A percentile compares a stretch with the other conserved stretches of the same genome.
Evolutionary conservation across 2,888 invertebrate genomes (phyloP).

Genomic region (Germaria angustata): DNA sequence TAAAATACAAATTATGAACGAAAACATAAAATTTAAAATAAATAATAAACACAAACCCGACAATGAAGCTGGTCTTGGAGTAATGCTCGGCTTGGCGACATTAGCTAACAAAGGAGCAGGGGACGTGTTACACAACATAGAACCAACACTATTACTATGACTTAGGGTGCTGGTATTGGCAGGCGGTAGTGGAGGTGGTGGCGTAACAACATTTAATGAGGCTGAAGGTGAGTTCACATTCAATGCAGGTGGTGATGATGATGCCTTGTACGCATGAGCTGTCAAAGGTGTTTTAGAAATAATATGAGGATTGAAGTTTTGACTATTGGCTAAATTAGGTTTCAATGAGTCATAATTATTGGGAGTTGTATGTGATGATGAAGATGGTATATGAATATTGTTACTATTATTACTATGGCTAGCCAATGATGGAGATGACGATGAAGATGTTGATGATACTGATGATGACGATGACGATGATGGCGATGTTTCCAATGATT

Average conservation of each 20-base stretch:
- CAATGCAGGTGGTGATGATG: constrained; percentile 52
- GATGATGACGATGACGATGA: constrained; percentile 54
- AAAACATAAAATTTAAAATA: constrained; percentile 33
- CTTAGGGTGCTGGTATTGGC: constrained; percentile 46
- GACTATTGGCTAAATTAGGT: constrained; percentile 43
- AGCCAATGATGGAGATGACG: constrained; percentile 65
- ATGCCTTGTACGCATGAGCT: constrained; percentile 60
- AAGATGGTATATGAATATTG: constrained; percentile 14
- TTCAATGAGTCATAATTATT: constrained; percentile 42
- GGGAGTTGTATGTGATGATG: constrained; percentile 22
- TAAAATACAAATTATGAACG: constrained; percentile 15
- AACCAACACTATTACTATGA: constrained; percentile 36
- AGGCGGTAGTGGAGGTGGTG: constrained; percentile 63
- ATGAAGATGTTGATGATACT: constrained; percentile 59
- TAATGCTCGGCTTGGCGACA: constrained; percentile 78
- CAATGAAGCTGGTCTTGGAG: constrained; percentile 80
- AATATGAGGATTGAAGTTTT: constrained; percentile 43
- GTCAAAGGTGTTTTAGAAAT: constrained; percentile 59
- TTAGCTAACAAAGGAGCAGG: constrained; percentile 63
- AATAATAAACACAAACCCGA: constrained; percentile 77
- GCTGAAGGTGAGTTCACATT: constrained; percentile 21
- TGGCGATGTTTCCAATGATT: constrained; percentile 52
- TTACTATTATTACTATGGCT: constrained; percentile 46
- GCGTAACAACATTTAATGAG: constrained; percentile 62
- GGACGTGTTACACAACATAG: constrained; percentile 67